phyloP scores from a whole-genome alignment of 2,888 invertebrate genomes.

The Volucella bombylans region DNA sequence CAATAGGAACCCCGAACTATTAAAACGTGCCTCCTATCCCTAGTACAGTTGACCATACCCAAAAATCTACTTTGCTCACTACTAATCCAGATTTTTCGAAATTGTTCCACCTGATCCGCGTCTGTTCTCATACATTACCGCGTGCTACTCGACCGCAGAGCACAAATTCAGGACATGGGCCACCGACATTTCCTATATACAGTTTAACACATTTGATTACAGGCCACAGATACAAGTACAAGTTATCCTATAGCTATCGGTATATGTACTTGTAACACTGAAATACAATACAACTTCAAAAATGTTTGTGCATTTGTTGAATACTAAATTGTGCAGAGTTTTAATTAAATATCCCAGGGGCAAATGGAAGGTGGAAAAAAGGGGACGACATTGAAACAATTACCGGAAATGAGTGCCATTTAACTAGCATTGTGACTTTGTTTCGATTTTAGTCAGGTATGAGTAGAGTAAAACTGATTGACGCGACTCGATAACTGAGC shows the following conservation, averaged over 20 bases:
- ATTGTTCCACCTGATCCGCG: slow-evolving; percentile 61
- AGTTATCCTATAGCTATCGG: too few relatives aligned
- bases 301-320: slow-evolving; percentile 62
- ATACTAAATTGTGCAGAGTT: slow-evolving; percentile 61
- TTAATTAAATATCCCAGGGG: slow-evolving; percentile 67
- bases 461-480: slow-evolving; percentile 50
- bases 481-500: slow-evolving; percentile 29
- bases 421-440: slow-evolving; percentile 19
- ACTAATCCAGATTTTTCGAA: slow-evolving; percentile 58
- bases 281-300: not conserved
- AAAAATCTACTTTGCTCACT: slow-evolving; percentile 59
- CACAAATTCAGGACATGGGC: slow-evolving; percentile 31
- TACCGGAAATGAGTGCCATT: slow-evolving; percentile 22
- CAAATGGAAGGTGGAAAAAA: slow-evolving; percentile 7
- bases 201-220: slow-evolving; percentile 53
- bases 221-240: slow-evolving; percentile 36
- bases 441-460: slow-evolving; percentile 3
- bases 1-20: slow-evolving; percentile 34
- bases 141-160: slow-evolving; percentile 47
- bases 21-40: slow-evolving; percentile 28
- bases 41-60: slow-evolving; percentile 61
- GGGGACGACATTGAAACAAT: slow-evolving; percentile 5
- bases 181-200: slow-evolving; percentile 9
- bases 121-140: slow-evolving; percentile 47
- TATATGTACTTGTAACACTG: too few relatives aligned